These are phyloP conservation scores for Limnephilus lunatus DNA, from an alignment of 2,888 invertebrate genomes.

Conservation along the genomic window DNA sequence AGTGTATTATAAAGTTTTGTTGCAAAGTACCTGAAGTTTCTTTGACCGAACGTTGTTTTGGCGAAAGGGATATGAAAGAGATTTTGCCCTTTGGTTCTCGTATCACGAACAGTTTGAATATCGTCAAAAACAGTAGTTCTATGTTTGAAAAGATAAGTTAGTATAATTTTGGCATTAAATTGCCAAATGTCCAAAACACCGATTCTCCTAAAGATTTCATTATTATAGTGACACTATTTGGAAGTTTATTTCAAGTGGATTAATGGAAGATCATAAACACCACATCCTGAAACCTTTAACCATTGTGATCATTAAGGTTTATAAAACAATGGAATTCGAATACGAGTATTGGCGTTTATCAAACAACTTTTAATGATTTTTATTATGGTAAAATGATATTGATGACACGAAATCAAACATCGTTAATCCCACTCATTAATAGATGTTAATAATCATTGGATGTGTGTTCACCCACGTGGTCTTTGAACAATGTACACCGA, in stretches of 20 bases:
- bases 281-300: background rate
- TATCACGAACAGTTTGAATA: no score
- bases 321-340: background rate
- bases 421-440: constrained; percentile 44
- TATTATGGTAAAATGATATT: background rate
- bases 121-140: no score
- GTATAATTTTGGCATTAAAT: no score
- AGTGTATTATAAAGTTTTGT: no score
- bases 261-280: background rate
- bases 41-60: no score
- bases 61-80: no score
- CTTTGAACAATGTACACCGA: background rate
- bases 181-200: no score
- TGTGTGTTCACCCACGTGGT: constrained; percentile 30
- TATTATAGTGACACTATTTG: background rate
- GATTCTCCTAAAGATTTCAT: no score
- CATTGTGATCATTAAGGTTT: background rate
- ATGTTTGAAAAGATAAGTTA: no score
- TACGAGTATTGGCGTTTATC: background rate
- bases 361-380: background rate
- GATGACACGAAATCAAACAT: constrained; percentile 47
- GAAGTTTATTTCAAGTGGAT: background rate
- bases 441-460: constrained; percentile 3
- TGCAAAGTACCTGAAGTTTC: no score
- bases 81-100: no score